Evolutionary conservation across 1,140 invertebrate species (phyloP).

Genomic region (Trinorchestia longiramus): DNA sequence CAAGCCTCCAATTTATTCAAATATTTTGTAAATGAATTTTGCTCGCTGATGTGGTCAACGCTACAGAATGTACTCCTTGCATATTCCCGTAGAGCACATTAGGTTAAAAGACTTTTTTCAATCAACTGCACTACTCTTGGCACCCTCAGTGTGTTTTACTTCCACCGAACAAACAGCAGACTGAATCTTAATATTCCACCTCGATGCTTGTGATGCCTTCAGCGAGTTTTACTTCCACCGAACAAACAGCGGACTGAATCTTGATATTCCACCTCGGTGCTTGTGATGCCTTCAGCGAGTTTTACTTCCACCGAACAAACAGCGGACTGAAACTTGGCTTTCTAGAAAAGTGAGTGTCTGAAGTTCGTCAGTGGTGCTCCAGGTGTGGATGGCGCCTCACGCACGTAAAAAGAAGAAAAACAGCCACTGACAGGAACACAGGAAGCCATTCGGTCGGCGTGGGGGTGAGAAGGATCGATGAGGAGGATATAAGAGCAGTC

Average conservation of each 20-base stretch:
- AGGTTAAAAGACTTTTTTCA: not conserved
- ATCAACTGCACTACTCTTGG: too few species aligned
- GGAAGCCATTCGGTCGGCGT: not conserved
- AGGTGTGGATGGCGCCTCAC: not conserved
- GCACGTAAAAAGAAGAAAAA: not conserved
- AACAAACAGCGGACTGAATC: not conserved
- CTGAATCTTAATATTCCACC: not conserved
- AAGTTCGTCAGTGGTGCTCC: not conserved
- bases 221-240: not conserved
- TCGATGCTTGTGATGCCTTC: not conserved
- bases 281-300: too few species aligned
- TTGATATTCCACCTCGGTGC: not conserved
- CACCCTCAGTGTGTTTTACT: too few species aligned
- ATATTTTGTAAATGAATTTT: not conserved
- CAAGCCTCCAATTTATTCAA: not conserved
- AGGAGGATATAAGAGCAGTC: not conserved
- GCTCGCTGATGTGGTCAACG: not conserved
- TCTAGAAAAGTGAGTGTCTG: not conserved
- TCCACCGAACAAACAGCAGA: too few species aligned
- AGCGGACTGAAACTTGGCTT: not conserved
- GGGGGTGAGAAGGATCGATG: not conserved
- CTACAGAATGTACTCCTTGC: not conserved
- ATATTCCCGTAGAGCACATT: not conserved
- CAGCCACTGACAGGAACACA: not conserved
- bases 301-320: not conserved